These are phyloP conservation scores for Clarias fuscus DNA, from an alignment of 2,797 vertebrate genomes.

Conservation along the genomic window DNA sequence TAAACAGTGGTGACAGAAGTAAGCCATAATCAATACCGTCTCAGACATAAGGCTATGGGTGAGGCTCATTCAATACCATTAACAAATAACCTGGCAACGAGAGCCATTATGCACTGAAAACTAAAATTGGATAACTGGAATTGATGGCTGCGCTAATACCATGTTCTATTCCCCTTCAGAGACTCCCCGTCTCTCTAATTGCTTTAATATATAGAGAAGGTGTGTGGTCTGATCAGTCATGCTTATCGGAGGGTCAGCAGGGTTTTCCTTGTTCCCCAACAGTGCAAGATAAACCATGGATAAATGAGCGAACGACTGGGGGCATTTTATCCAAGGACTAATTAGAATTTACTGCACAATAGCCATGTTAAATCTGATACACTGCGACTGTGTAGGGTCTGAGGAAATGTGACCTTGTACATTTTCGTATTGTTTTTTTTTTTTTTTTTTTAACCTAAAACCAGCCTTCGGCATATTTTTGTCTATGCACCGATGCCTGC, in stretches of 20 bases:
- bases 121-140: slow-evolving; percentile 38
- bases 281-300: slow-evolving; percentile 15
- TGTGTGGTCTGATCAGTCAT: slow-evolving; percentile 38
- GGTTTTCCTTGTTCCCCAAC: slow-evolving; percentile 8
- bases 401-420: slow-evolving; percentile 3
- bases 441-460: not conserved
- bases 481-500: not conserved
- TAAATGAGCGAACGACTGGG: not conserved
- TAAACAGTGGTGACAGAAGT: slow-evolving; percentile 49
- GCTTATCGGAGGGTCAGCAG: slow-evolving; percentile 23
- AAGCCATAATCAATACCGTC: slow-evolving; percentile 56
- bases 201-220: slow-evolving; percentile 43
- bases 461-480: not conserved
- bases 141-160: slow-evolving; percentile 38
- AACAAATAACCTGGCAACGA: slow-evolving; percentile 42
- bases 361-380: slow-evolving; percentile 10
- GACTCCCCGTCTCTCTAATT: slow-evolving; percentile 37
- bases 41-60: slow-evolving; percentile 39
- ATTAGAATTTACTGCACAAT: slow-evolving; percentile 15
- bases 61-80: slow-evolving; percentile 54
- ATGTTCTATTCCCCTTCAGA: slow-evolving; percentile 38
- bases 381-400: not conserved
- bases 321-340: slow-evolving; percentile 16
- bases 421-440: not conserved
- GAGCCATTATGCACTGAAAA: slow-evolving; percentile 43